Evolutionary conservation across 2,113 vertebrate genomes (phyloP), one percentile per base, ranked within the genome.

Genomic region (Labeo rohita): DNA sequence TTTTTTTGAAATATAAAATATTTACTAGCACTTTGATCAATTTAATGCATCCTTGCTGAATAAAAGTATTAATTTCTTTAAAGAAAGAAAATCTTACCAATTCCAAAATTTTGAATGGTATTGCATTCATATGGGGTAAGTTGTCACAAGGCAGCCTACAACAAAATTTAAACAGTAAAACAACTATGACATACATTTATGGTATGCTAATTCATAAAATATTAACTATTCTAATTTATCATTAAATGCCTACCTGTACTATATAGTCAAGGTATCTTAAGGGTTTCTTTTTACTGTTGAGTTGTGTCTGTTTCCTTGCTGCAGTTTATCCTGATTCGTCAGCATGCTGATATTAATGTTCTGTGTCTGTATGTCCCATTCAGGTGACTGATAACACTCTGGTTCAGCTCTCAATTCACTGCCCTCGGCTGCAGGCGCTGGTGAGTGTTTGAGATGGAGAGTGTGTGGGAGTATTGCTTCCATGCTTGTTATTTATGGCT

Each of bases 321-420:
- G 49, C 54, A 23, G 65, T 85, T 82, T 79, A 74, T 47, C 16
- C 54, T 70, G 43, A 13, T 68, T 76, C n/a, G 11, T 45, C 36
- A 6, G 43, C 2, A 50, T 43, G 11, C 34, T 47, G 65, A 15
- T 47, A 65, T 79, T 18, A 86, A 73, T 73, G 16, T 66, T 52
- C 89, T 56, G 81, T 81, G 39, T 80, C 72, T 82, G 45, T 87
- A 23, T 63, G 2, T 52, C 10, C 74, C 39, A 45, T 87, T 34
- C 21, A 98, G 98, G 98, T 99, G 91, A 99, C 98, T 93, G 98
- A 99, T 92, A 97, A 96, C 84, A 98, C 98, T 0, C 93, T 99
- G 82, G 98, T 98, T 90, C 98, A 99, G 92, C 96, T 99, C 74
- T 99, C 98, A 87, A 98, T 99, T 92, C 96, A 99, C 93, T 99